Conservation (phyloP, 2,888 invertebrate species). For the Andrena bucephala region DNA sequence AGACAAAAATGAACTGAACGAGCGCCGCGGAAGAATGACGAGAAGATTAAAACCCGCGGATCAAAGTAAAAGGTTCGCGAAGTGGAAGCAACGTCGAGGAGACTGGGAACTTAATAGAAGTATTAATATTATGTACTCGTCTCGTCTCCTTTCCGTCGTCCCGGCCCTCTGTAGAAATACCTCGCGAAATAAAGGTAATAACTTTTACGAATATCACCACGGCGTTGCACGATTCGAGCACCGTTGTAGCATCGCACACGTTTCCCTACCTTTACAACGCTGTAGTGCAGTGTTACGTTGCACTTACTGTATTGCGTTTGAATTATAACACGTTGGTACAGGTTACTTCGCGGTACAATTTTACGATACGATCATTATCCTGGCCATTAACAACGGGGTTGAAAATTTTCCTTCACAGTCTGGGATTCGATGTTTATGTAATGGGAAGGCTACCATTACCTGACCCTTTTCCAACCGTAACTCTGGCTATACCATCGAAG, state of each 20-base stretch:
- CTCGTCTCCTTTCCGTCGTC: not conserved
- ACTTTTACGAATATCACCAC: conserved; percentile 1
- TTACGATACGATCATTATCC: not conserved
- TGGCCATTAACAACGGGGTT: not conserved
- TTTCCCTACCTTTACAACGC: not conserved
- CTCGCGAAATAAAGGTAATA: not conserved
- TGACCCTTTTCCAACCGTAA: not conserved
- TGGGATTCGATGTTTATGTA: not conserved
- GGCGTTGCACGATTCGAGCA: not conserved
- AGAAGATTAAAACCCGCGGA: conserved; percentile 20
- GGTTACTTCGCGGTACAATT: not conserved
- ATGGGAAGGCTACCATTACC: not conserved
- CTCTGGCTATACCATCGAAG: not conserved
- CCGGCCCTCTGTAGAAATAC: not conserved
- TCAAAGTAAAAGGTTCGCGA: conserved; percentile 22
- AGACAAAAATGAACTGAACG: conserved; percentile 27
- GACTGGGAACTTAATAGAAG: conserved; percentile 27
- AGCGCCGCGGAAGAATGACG: not conserved
- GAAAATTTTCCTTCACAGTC: not conserved
- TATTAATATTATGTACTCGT: conserved; percentile 27
- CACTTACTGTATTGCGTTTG: not conserved
- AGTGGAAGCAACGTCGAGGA: conserved; percentile 10
- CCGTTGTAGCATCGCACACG: not conserved
- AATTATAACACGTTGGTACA: not conserved
- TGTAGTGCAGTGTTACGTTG: not conserved